phyloP scores from a whole-genome alignment of 2,797 vertebrate genomes.

The Pseudochirops cupreus region DNA sequence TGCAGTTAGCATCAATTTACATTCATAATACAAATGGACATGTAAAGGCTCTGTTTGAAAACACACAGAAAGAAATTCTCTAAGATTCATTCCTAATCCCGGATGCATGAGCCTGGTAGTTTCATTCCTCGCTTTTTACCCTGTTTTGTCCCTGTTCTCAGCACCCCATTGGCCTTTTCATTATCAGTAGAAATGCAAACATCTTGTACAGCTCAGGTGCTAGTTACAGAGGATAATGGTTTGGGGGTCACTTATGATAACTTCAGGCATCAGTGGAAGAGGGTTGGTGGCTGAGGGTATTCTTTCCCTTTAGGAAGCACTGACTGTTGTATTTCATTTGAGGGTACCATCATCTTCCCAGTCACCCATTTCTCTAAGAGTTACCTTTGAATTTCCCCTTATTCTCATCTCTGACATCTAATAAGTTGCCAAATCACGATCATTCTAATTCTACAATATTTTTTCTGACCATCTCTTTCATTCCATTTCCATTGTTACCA shows the following conservation, averaged over 20 bases:
- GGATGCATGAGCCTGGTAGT: not conserved
- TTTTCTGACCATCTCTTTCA: not conserved
- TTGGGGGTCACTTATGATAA: no score
- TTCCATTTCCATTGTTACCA: not conserved
- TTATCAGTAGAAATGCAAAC: not conserved
- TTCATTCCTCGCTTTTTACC: not conserved
- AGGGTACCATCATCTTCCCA: not conserved
- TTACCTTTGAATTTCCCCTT: not conserved
- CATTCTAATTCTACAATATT: not conserved
- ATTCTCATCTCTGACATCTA: not conserved
- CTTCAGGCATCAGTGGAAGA: not conserved
- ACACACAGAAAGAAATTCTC: conserved; percentile 27
- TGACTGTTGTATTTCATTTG: not conserved
- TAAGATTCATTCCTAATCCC: not conserved
- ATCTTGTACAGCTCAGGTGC: not conserved
- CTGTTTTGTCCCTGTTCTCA: not conserved
- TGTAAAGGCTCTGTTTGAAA: conserved; percentile 47
- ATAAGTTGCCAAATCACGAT: not conserved
- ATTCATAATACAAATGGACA: conserved; percentile 49
- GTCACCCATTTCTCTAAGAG: not conserved
- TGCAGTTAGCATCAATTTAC: conserved; percentile 75
- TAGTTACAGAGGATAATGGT: not conserved
- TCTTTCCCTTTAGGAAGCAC: not conserved
- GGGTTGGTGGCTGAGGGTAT: not conserved
- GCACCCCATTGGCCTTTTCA: not conserved